These are phyloP conservation scores for Pollenia amentaria DNA, from an alignment of 2,888 invertebrate species.

Conservation along the genomic window DNA sequence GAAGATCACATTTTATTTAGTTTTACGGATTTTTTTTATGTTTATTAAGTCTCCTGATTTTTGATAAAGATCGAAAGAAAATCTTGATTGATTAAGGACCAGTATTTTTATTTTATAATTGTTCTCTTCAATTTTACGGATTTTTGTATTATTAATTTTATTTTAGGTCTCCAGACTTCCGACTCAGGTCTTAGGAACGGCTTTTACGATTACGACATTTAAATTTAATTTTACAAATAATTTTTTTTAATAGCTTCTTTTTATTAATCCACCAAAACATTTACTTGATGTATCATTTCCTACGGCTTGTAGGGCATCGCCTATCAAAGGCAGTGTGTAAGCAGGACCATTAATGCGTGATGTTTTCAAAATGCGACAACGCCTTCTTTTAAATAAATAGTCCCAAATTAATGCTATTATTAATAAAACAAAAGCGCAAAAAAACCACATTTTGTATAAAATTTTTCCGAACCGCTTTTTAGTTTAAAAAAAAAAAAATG, in stretches of 20 bases:
- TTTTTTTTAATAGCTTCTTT: neutral
- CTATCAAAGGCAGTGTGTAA: slow-evolving; percentile 60
- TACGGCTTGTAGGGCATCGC: slow-evolving; percentile 39
- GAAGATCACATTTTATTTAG: too few species aligned
- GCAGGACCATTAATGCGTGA: slow-evolving; percentile 58
- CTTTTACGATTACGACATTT: too few species aligned
- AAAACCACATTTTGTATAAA: slow-evolving; percentile 45
- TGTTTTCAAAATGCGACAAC: slow-evolving; percentile 41
- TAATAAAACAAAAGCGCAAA: neutral
- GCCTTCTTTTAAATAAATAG: slow-evolving; percentile 58
- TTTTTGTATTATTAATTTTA: too few species aligned
- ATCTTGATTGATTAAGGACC: too few species aligned
- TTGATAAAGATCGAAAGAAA: too few species aligned
- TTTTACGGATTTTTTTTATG: too few species aligned
- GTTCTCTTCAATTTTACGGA: too few species aligned
- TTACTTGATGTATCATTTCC: slow-evolving; percentile 67
- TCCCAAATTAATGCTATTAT: slow-evolving; percentile 44
- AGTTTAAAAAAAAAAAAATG: neutral
- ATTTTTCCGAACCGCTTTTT: neutral
- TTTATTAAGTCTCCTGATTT: too few species aligned
- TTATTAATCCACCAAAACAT: neutral
- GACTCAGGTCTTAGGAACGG: too few species aligned
- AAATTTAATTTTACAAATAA: neutral
- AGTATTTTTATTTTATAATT: too few species aligned
- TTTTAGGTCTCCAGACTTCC: too few species aligned